Evolutionary conservation across 2,888 invertebrate genomes (phyloP), one percentile per base, ranked within the genome.

Genomic region (Antheraea yamamai): DNA sequence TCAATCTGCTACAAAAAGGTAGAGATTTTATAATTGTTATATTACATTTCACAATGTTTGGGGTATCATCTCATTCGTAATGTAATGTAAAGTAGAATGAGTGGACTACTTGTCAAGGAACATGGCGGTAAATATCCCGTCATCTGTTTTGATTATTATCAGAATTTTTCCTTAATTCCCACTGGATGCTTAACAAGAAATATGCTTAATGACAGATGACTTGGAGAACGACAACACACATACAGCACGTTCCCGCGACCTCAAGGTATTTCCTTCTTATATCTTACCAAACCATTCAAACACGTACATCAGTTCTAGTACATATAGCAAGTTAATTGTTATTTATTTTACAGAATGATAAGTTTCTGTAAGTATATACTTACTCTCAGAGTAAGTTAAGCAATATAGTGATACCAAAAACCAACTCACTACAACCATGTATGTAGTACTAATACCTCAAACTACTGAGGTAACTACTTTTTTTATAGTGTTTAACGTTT

Each of bases 201-300:
- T 18, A 30, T 55, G 35, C 52, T 30, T 72, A 58, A 47, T 74
- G 51, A 64, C 77, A 78, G 80, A 77, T 39, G 92, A 91, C 79
- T 80, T 89, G 76, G 88, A 89, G 78, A 91, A 91, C 81, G 91
- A 91, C 84, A 92, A 92, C 83, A 85, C 87, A 72, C 77, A 78
- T 52, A 68, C 78, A 30, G 80, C 82, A 75, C 26, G 20, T 4
- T 23, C 55, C 7, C 55, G 72, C 20, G 72, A 73, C 55, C 55
- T 73, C 52, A 58, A 70, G 30, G 55, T 74, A 39, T 76, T 66
- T 30, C 64, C 30, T 66, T 12, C 64, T 64, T 14, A 66, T 26
- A 30, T 6, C 4, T 66, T 16, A 26, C 4, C 26, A 58, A 58
- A 23, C 61, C 12, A 12, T 23, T 12, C 8, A 23, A 10, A 26